phyloP scores from a whole-genome alignment of 92 coral and sea anemone genomes.

The Actinernus sp. region DNA sequence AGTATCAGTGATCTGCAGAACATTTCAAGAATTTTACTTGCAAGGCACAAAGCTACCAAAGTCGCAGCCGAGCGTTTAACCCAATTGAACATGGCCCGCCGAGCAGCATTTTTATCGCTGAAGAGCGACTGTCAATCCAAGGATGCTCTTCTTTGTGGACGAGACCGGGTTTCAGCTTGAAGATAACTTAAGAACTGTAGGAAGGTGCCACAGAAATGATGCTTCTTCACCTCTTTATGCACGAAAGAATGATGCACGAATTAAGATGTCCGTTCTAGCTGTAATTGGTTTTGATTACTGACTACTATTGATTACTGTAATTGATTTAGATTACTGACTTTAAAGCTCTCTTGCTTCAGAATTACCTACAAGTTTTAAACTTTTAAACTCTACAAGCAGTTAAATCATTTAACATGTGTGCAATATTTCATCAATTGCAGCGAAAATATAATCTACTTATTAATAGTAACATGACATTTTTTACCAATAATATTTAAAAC shows the following conservation, averaged over 20 bases:
- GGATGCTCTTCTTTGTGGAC: slow-evolving; percentile 24
- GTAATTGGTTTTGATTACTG: slow-evolving; percentile 40
- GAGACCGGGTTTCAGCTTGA: slow-evolving; percentile 33
- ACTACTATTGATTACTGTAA: too few species aligned
- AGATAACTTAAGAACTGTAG: slow-evolving; percentile 19
- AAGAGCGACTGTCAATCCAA: slow-evolving; percentile 46
- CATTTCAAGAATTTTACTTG: slow-evolving; percentile 28
- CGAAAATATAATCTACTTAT: too few species aligned
- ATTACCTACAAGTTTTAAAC: too few species aligned
- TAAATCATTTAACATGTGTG: too few species aligned
- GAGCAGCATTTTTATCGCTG: slow-evolving; percentile 37
- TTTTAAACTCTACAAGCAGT: too few species aligned
- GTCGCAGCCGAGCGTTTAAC: slow-evolving; percentile 55
- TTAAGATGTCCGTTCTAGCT: slow-evolving; percentile 42
- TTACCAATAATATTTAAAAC: too few species aligned
- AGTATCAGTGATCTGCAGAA: slow-evolving; percentile 23
- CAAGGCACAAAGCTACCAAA: slow-evolving; percentile 40
- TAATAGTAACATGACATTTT: too few species aligned
- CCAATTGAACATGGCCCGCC: slow-evolving; percentile 26
- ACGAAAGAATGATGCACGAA: slow-evolving; percentile 24
- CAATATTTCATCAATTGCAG: too few species aligned
- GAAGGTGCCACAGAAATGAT: slow-evolving; percentile 35
- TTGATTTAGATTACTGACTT: too few species aligned
- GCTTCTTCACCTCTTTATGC: slow-evolving; percentile 10
- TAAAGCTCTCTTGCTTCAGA: too few species aligned